A percentile compares a stretch with the other conserved stretches of the same genome.
These are phyloP conservation scores for Tridacna crocea DNA, from an alignment of 2,888 invertebrate species.

Conservation along the genomic window DNA sequence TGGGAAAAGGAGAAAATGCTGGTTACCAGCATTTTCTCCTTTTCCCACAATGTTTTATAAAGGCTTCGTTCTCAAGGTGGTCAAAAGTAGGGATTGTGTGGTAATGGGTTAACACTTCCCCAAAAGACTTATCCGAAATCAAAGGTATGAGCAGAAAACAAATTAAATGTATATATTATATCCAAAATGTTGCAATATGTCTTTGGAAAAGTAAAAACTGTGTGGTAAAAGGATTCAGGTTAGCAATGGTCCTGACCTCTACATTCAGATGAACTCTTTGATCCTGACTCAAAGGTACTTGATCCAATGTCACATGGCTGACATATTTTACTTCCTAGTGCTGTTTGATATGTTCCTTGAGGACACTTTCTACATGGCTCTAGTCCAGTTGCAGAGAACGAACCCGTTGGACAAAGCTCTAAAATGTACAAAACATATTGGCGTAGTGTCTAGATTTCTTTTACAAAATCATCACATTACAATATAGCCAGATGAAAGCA, in stretches of 20 bases:
- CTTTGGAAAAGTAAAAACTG: too few species aligned
- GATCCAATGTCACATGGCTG: constrained; percentile 62
- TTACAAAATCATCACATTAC: neutral
- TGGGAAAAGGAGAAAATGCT: too few species aligned
- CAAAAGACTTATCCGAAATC: too few species aligned
- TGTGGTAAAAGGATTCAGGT: too few species aligned
- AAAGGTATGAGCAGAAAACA: too few species aligned
- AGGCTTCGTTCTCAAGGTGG: too few species aligned
- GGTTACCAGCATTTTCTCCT: too few species aligned
- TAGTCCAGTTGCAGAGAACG: constrained; percentile 75
- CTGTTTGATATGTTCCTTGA: constrained; percentile 74
- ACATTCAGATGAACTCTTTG: neutral
- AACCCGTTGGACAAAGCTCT: constrained; percentile 55
- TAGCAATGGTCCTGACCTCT: neutral
- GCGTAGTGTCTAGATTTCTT: neutral
- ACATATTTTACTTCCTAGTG: constrained; percentile 67
- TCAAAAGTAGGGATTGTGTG: too few species aligned
- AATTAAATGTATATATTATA: too few species aligned
- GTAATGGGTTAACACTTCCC: too few species aligned
- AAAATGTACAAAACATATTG: constrained; percentile 2
- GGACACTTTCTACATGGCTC: constrained; percentile 79
- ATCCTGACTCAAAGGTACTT: constrained; percentile 56
- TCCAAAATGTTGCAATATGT: too few species aligned
- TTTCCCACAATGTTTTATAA: too few species aligned
- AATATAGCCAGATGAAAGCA: neutral